phyloP scores from a whole-genome alignment of 2,888 invertebrate species.

The Allophyes oxyacanthae region DNA sequence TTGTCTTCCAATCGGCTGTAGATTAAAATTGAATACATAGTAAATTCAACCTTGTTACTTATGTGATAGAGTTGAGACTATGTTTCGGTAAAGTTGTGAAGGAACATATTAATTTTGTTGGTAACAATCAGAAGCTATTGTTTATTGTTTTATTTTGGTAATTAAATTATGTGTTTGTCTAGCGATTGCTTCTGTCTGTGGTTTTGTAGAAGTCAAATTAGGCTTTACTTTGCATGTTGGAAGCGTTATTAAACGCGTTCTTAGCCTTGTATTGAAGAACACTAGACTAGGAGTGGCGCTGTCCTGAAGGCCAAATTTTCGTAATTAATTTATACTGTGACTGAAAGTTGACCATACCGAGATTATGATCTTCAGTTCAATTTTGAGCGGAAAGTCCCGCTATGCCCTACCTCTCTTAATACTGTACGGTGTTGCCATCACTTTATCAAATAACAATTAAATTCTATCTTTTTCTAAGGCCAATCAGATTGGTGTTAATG shows the following conservation, averaged over 20 bases:
- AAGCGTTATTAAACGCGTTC: not conserved
- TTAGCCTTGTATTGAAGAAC: too few relatives aligned
- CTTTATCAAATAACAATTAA: too few relatives aligned
- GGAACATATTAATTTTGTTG: constrained; percentile 52
- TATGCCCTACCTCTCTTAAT: too few relatives aligned
- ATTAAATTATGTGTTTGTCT: constrained; percentile 50
- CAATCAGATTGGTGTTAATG: constrained; percentile 2
- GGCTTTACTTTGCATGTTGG: constrained; percentile 1
- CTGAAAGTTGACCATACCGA: too few relatives aligned
- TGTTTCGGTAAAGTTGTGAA: not conserved
- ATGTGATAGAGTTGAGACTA: constrained; percentile 4
- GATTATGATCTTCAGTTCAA: too few relatives aligned
- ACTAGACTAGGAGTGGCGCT: too few relatives aligned
- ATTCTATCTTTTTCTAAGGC: not conserved
- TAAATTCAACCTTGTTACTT: constrained; percentile 9
- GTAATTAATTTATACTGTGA: too few relatives aligned
- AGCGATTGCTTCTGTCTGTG: constrained; percentile 25
- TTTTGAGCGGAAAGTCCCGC: too few relatives aligned
- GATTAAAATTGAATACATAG: constrained; percentile 45
- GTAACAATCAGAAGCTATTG: constrained; percentile 53
- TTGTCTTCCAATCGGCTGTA: constrained; percentile 54
- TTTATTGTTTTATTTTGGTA: constrained; percentile 55
- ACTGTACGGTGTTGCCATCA: too few relatives aligned
- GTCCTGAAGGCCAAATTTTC: too few relatives aligned
- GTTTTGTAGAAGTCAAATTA: constrained; percentile 1